Percentiles rank a stretch among this genome's conserved stretches.
Evolutionary conservation across 64 coral and sea anemone genomes (phyloP).

Genomic region (Astreopora myriophthalma): DNA sequence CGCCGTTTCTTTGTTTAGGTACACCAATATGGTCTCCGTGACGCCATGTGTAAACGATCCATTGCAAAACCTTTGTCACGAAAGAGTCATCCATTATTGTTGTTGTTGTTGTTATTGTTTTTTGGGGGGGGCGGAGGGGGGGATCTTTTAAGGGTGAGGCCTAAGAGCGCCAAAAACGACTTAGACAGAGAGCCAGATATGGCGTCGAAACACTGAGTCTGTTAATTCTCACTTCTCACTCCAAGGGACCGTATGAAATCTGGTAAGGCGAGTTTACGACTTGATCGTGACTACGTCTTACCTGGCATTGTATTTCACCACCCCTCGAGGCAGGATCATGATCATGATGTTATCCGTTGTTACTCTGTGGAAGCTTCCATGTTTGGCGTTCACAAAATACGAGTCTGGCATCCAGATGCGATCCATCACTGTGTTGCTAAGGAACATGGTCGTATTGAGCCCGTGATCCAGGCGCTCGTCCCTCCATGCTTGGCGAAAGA

Average conservation of each 20-base stretch:
- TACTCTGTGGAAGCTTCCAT: conserved; percentile 93
- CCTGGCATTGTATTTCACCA: conserved; percentile 90
- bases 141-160: too few species aligned
- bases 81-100: too few species aligned
- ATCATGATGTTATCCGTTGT: conserved; percentile 95
- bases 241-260: too few species aligned
- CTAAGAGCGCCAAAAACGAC: too few species aligned
- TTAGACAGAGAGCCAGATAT: too few species aligned
- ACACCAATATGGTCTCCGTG: too few species aligned
- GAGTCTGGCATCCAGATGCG: conserved; percentile 97
- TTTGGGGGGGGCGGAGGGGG: too few species aligned
- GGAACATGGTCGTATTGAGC: conserved; percentile 78
- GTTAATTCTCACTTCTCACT: not conserved
- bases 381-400: conserved; percentile 98
- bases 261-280: not conserved
- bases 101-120: too few species aligned
- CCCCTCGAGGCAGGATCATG: conserved; percentile 77
- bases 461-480: conserved; percentile 88
- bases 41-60: too few species aligned
- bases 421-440: conserved; percentile 88
- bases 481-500: conserved; percentile 85
- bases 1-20: too few species aligned
- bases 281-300: not conserved
- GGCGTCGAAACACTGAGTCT: not conserved
- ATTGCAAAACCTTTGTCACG: too few species aligned